These are phyloP conservation scores for Chrysogorgia sp. DNA, from an alignment of 92 coral and sea anemone species.

Conservation along the genomic window DNA sequence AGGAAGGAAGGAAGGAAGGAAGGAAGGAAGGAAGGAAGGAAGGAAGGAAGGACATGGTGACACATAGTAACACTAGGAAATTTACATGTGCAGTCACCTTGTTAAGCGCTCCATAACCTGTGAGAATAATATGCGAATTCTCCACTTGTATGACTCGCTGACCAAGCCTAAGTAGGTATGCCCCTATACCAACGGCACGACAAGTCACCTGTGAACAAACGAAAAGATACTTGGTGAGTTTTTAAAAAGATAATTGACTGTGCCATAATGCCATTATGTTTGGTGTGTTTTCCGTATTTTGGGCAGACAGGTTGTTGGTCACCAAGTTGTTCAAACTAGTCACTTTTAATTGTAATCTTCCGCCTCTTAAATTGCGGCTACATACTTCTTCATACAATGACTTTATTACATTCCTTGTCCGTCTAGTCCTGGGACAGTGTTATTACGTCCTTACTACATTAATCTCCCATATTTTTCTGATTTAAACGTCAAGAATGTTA, in stretches of 20 bases:
- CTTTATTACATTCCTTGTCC: neutral
- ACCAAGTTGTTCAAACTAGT: too few relatives aligned
- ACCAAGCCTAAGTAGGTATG: conserved; percentile 88
- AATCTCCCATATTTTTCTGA: too few relatives aligned
- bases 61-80: neutral
- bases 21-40: too few relatives aligned
- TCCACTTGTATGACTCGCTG: conserved; percentile 93
- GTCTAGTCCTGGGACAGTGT: neutral
- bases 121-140: conserved; percentile 80
- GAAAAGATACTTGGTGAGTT: neutral
- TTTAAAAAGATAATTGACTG: neutral
- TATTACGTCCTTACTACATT: too few relatives aligned
- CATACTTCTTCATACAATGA: too few relatives aligned
- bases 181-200: conserved; percentile 93
- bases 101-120: conserved; percentile 89
- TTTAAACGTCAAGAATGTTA: neutral
- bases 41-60: too few relatives aligned
- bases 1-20: too few relatives aligned
- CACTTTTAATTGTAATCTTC: too few relatives aligned
- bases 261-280: too few relatives aligned
- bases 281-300: neutral
- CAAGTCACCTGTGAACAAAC: conserved; percentile 76
- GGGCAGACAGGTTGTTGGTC: too few relatives aligned
- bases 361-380: too few relatives aligned
- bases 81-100: conserved; percentile 57